Evolutionary conservation across 2,797 vertebrate species (phyloP), one percentile per base, ranked within the genome.

Genomic region (Scolopax rusticola): DNA sequence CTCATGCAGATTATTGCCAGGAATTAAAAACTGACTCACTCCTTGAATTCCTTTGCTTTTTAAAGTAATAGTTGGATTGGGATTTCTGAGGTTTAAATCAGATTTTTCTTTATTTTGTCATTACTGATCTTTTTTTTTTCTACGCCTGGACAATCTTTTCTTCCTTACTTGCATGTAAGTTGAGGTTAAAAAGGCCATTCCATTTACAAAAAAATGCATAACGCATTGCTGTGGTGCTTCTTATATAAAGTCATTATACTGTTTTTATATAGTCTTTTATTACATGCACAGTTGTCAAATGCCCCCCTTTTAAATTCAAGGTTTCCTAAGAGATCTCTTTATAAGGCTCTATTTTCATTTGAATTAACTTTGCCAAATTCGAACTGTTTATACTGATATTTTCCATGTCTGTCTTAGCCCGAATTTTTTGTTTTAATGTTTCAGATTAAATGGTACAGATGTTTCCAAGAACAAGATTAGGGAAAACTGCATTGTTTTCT

Each of bases 391-490:
- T 87, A 47, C 61, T 51, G 91, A 56, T 92, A 68, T 86, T 96
- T 96, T 92, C 87, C 92, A 90, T 59, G 54, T 95, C 90, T 73
- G 76, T 75, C 33, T 87, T 89, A 94, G 90, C 50, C 79, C 95
- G 92, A 91, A 67, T 89, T 93, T 94, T 89, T 95, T 83, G 17
- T 89, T 95, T 94, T 95, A 94, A 88, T 91, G 50, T 96, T 96
- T 96, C 76, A 87, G 89, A 94, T 97, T 96, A 95, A 93, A 92
- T 78, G 57, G 45, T 89, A 71, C 69, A 75, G 76, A 94, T 89
- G 54, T 89, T 96, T 97, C 92, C 94, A 95, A 93, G 89, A 96
- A 91, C n/a, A 93, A 93, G 92, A 96, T 92, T 90, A 79, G 61
- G 75, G 82, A 73, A 83, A 93, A 59, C 43, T 40, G 78, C 79